Evolutionary conservation across 2,797 vertebrate species (phyloP).

Genomic region (Aeoliscus strigatus): DNA sequence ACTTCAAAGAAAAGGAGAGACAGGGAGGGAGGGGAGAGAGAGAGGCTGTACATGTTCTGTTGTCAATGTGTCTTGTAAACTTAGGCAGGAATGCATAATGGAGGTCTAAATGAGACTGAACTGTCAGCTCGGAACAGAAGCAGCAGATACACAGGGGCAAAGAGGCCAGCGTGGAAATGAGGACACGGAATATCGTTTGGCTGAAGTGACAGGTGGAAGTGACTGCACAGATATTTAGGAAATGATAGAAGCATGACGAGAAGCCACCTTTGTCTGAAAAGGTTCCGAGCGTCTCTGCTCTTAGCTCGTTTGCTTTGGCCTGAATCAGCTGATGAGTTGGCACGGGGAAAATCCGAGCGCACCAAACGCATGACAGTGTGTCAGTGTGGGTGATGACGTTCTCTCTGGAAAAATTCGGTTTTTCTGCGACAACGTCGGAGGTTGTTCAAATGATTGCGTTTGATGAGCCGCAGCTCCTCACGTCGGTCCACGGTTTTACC

Average conservation of each 20-base stretch:
- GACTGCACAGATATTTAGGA: conserved; percentile 33
- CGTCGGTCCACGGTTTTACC: too few relatives aligned
- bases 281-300: too few relatives aligned
- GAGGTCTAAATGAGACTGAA: conserved; percentile 70
- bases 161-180: conserved; percentile 46
- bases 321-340: too few relatives aligned
- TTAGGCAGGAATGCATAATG: conserved; percentile 69
- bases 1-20: conserved; percentile 60
- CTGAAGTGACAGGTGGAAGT: conserved; percentile 35
- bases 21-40: conserved; percentile 36
- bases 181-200: conserved; percentile 32
- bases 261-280: conserved; percentile 70
- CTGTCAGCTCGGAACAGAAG: conserved; percentile 64
- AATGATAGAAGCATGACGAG: conserved; percentile 6
- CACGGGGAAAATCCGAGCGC: too few relatives aligned
- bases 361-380: too few relatives aligned
- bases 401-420: too few relatives aligned
- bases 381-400: too few relatives aligned
- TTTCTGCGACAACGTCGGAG: too few relatives aligned
- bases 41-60: conserved; percentile 57
- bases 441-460: too few relatives aligned
- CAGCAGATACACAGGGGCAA: conserved; percentile 41
- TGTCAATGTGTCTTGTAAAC: conserved; percentile 75
- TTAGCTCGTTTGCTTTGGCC: too few relatives aligned
- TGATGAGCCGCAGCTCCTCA: too few relatives aligned